These are phyloP conservation scores for Osedax fenrisi DNA, from an alignment of 2,888 invertebrate genomes.

Conservation along the genomic window DNA sequence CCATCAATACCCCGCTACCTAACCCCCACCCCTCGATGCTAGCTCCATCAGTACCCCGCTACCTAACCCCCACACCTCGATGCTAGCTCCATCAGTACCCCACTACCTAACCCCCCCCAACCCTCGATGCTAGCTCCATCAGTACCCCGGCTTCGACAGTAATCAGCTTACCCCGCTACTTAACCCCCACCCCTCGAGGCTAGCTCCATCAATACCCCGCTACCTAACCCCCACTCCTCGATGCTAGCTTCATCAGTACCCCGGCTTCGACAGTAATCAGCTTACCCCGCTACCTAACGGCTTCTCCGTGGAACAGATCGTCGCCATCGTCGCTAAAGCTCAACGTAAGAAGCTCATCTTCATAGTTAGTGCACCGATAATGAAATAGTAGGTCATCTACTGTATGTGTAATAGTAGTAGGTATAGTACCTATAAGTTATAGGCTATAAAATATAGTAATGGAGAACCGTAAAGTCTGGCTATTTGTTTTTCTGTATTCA, in stretches of 20 bases:
- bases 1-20: no score
- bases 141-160: constrained; percentile 46
- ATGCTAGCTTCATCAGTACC: constrained; percentile 45
- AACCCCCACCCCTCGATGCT: no score
- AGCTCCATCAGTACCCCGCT: no score
- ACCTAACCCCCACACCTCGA: no score
- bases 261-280: constrained; percentile 44
- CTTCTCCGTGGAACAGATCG: neutral
- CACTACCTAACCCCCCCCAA: no score
- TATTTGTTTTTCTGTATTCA: no score
- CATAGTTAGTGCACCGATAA: constrained; percentile 28
- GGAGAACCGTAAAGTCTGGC: no score
- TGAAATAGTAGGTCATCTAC: neutral
- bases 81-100: no score
- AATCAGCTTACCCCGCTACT: constrained; percentile 44
- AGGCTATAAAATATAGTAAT: neutral
- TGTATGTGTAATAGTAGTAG: neutral
- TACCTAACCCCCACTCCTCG: no score
- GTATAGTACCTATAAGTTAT: no score
- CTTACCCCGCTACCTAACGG: constrained; percentile 44
- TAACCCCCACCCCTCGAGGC: no score
- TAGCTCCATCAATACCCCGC: no score
- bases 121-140: constrained; percentile 44
- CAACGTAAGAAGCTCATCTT: constrained; percentile 35
- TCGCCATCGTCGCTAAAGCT: constrained; percentile 37